Evolutionary conservation across 2,797 vertebrate genomes (phyloP).

Genomic region (Artibeus lituratus): DNA sequence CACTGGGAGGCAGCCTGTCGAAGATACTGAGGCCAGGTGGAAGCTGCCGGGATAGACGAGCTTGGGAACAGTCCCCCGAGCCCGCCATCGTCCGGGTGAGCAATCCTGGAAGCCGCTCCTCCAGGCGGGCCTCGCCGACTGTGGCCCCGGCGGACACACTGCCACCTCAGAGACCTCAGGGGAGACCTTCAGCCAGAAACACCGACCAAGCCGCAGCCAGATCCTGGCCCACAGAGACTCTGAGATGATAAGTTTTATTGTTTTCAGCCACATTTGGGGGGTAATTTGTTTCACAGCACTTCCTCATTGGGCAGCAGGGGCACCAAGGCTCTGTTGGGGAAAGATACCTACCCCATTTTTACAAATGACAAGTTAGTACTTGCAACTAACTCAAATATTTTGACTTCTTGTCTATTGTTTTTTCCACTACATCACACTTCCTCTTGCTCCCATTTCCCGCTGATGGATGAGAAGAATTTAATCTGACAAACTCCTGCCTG

Average conservation of each 20-base stretch:
- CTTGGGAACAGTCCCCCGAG: not conserved
- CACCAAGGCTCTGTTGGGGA: not conserved
- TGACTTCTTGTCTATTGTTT: not conserved
- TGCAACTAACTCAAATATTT: not conserved
- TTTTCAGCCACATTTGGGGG: not conserved
- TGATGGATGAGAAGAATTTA: not conserved
- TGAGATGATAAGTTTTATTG: not conserved
- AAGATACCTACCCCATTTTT: not conserved
- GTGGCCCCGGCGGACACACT: not conserved
- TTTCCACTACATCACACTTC: not conserved
- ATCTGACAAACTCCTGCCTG: not conserved
- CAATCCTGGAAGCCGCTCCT: not conserved
- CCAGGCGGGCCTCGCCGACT: not conserved
- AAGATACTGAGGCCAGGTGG: not conserved
- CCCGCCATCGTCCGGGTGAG: fast-evolving
- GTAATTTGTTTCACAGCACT: not conserved
- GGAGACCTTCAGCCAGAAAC: not conserved
- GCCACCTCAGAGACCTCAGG: not conserved
- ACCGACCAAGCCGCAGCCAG: not conserved
- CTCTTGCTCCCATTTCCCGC: not conserved
- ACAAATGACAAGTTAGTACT: not conserved
- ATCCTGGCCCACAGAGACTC: not conserved
- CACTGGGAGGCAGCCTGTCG: not conserved
- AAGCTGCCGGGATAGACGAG: too few relatives aligned
- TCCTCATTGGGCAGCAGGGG: not conserved